phyloP scores from a whole-genome alignment of 2,113 vertebrate species.

The Salvator merianae region DNA sequence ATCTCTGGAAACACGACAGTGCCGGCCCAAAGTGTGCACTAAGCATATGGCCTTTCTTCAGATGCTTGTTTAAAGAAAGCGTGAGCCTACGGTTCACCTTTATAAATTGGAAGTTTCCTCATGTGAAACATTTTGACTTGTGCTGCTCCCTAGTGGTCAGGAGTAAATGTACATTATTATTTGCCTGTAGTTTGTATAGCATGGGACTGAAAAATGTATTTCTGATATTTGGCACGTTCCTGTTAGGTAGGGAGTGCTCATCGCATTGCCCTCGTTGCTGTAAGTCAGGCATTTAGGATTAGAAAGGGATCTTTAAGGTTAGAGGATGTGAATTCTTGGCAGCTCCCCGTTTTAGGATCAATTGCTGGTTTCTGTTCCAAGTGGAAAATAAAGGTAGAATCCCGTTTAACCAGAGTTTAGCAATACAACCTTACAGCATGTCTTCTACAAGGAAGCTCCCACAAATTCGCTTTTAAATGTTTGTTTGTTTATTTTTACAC shows the following conservation, averaged over 20 bases:
- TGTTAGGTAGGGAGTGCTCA: background rate
- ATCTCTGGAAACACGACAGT: no score
- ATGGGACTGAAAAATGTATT: background rate
- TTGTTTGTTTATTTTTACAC: slow-evolving; percentile 21
- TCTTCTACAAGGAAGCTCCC: no score
- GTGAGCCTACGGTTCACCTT: no score
- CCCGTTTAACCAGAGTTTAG: no score
- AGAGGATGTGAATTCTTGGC: background rate
- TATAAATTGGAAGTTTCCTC: no score
- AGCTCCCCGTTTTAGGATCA: background rate
- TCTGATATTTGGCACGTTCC: no score
- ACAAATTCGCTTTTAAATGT: no score
- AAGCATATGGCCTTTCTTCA: background rate
- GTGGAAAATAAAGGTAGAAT: background rate
- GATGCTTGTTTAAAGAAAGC: background rate
- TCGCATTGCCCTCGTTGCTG: background rate
- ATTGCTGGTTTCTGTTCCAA: background rate
- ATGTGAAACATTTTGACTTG: no score
- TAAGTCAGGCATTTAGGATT: background rate
- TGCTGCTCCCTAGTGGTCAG: slow-evolving; percentile 1
- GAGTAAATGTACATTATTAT: no score
- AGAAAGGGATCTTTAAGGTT: background rate
- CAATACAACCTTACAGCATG: no score
- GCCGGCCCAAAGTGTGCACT: background rate
- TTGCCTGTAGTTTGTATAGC: no score